Evolutionary conservation across 2,888 invertebrate species (phyloP), one percentile per base, ranked within the genome.

Genomic region (Holacanthella duospinosa): DNA sequence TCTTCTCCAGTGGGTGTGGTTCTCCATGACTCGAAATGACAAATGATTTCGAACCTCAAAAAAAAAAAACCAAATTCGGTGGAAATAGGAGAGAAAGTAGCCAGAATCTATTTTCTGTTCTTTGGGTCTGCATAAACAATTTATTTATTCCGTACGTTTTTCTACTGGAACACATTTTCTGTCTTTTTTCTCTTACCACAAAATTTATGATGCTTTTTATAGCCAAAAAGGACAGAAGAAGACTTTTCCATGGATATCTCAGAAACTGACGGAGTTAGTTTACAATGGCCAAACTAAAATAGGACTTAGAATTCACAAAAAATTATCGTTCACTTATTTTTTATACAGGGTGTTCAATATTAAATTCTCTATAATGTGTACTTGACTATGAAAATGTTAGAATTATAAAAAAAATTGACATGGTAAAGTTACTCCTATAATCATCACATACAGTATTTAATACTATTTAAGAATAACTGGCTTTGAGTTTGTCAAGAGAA

Each of bases 101-200:
- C 60, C 61, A 56, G 48, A 48, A 63, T 65, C 60, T 56, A 65
- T 65, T 65, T 65, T 60, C 62, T 59, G 16, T n/a, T 4, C 55
- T 27, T 59, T 29, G 27, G 44, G 61, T 61, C 55, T 63, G 63
- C 60, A 63, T 63, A 63, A 61, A 66, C 63, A 66, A 66, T 66
- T 66, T 66, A 66, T 66, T 66, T 61, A 61, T 63, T 63, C 43
- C 55, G 12, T 25, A 29, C 58, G 25, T 44, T 59, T 48, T 26
- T 58, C 56, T 55, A 55, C 64, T 61, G 55, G 54, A 57, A 58
- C 57, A 62, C 62, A 58, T 60, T 55, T 59, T 54, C 48, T 59
- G n/a, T n/a, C 55, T 53, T 64, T 44, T 29, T 56, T 36, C 55
- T 59, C 24, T 60, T 54, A 58, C 61, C 57, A 43, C 60, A 57